phyloP scores from a whole-genome alignment of 1,140 invertebrate genomes.

The Trichonephila clavata region DNA sequence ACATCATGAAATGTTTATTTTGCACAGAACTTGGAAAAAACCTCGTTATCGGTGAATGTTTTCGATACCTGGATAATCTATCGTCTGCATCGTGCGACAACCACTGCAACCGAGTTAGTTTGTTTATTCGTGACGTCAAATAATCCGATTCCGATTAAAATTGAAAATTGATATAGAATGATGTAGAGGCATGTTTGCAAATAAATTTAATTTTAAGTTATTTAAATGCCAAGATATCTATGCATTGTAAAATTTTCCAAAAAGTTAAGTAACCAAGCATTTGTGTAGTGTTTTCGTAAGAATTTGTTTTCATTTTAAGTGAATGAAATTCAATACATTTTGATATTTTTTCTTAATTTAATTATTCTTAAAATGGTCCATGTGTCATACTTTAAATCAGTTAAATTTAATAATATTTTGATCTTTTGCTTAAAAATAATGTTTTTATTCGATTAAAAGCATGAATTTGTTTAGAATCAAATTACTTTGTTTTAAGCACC shows the following conservation, averaged over 20 bases:
- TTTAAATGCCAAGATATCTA: background rate
- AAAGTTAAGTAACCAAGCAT: background rate
- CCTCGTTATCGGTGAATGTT: background rate
- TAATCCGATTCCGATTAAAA: background rate
- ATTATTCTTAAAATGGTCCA: too few relatives aligned
- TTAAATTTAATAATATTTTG: too few relatives aligned
- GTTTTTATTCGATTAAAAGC: too few relatives aligned
- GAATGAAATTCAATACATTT: too few relatives aligned
- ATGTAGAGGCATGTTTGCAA: background rate
- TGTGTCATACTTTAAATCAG: too few relatives aligned
- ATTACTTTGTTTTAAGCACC: too few relatives aligned
- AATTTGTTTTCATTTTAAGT: too few relatives aligned
- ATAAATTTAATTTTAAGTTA: background rate
- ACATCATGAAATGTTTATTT: background rate
- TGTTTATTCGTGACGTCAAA: constrained; percentile 71
- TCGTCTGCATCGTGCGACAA: constrained; percentile 48
- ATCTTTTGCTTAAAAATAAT: too few relatives aligned
- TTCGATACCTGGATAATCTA: background rate
- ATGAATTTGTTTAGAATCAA: too few relatives aligned
- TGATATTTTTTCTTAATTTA: too few relatives aligned
- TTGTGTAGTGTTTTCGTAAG: background rate
- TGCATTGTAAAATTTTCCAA: background rate
- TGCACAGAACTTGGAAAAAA: background rate
- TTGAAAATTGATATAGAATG: background rate
- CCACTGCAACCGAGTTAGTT: constrained; percentile 51